Evolutionary conservation across 2,797 vertebrate genomes (phyloP).

Genomic region (Notoglanidium macrostoma): DNA sequence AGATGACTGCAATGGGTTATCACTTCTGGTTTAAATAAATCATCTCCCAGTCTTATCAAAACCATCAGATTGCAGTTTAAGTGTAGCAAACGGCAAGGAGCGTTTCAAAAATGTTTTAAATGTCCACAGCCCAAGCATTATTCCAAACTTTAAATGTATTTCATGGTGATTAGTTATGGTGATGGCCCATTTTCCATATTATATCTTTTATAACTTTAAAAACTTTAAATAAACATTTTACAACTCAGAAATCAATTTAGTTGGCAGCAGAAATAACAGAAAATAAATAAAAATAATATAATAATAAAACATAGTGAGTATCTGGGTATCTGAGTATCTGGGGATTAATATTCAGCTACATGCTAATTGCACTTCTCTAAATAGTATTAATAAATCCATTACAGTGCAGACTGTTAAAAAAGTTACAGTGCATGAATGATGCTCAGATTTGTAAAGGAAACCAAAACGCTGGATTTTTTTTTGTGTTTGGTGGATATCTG

Average conservation of each 20-base stretch:
- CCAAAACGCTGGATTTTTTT: neutral
- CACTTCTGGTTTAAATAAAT: slow-evolving; percentile 8
- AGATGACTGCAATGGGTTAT: neutral
- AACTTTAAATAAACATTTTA: neutral
- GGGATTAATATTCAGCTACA: neutral
- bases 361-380: neutral
- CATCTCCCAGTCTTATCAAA: neutral
- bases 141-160: neutral
- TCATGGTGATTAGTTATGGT: neutral
- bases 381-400: neutral
- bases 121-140: neutral
- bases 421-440: neutral
- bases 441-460: neutral
- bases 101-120: neutral
- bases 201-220: neutral
- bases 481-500: neutral
- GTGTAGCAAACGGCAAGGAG: neutral
- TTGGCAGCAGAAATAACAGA: neutral
- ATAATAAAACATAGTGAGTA: neutral
- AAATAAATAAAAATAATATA: neutral
- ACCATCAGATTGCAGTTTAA: neutral
- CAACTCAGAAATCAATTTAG: neutral
- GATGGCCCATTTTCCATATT: neutral
- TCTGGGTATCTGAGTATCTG: neutral
- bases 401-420: neutral